Evolutionary conservation across 2,797 vertebrate species (phyloP), one percentile per base, ranked within the genome.

Genomic region (Pseudotriccus pelzelni): DNA sequence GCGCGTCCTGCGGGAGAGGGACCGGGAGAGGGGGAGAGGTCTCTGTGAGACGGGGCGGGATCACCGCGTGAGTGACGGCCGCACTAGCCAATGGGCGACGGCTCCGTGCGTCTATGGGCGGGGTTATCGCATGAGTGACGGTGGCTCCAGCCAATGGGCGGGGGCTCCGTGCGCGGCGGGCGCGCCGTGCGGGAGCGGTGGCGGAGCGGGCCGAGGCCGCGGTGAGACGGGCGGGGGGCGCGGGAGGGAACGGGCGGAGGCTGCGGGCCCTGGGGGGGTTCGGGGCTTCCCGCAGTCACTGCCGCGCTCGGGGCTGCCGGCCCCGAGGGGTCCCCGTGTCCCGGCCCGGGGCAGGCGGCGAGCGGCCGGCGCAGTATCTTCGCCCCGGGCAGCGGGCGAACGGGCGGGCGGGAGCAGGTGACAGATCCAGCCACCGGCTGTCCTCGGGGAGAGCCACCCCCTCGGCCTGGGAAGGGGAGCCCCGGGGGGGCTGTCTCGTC

Each of bases 41-140:
- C 5, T n/a, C n/a, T 2, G 19, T 17, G 25, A 39, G 18, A 44
- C 3, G 6, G 9, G 91, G 21, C 67, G 74, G 34, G 70, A 9
- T 7, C 5, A 4, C 1, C 2, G 5, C 4, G 5, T n/a, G 88
- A 89, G 36, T 50, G 92, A 67, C 77, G 39, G 50, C 25, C 5
- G 0, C 27, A 0, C 3, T 1, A 50, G 47, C 94, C 88, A 94
- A 86, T 47, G 9, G 55, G 0, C 21, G 36, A 0, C 1, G 5
- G 4, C 2, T 28, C 0, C 0, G 0, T 6, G 18, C 3, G 0
- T 12, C 22, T 10, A 0, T n/a, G 27, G 63, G 59, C 24, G 63
- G 63, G 25, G 25, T 1, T 2, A 1, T 3, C 0, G 1, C 7
- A n/a, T 28, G 92, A 88, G 43, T 46, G 94, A 72, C 55, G 44